Evolutionary conservation across 2,113 vertebrate species (phyloP), one percentile per base, ranked within the genome.

Genomic region (Pseudorectes ferrugineus): DNA sequence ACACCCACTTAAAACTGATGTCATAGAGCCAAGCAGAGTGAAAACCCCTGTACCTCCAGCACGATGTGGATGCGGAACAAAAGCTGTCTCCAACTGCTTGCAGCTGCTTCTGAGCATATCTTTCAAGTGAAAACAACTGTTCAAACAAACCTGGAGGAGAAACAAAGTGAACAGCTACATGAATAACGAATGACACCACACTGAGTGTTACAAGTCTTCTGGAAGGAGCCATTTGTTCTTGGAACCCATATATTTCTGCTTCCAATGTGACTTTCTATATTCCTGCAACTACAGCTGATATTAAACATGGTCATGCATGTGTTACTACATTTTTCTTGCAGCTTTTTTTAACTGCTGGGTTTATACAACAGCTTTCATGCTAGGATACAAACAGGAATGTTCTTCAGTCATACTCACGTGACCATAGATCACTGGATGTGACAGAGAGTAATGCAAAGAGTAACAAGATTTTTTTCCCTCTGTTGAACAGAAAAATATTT

Each of bases 101-200:
- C 52, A 85, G 71, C n/a, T 89, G 91, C 93, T 95, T 95, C 72
- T 88, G 93, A 97, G 91, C 63, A 71, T 83, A 92, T 88, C 70
- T 92, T 96, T 95, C 94, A 94, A 96, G 94, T 95, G 95, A 96
- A 97, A 97, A 97, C 95, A 96, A 96, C 89, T 96, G 85, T 95
- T 97, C 87, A 95, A 97, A 96, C 82, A 97, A 97, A 96, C 85
- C 87, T 94, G 43, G 79, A 96, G 81, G 84, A 96, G 89, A 90
- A 97, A 97, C 65, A 85, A 96, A 97, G 89, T 91, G 79, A 96
- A 68, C 81, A 97, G 92, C 59, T 79, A 71, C 96, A 95, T 96
- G 88, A 97, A 97, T 97, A 96, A 97, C 79, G 36, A 93, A 97
- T 96, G 59, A 65, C 42, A 82, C 24, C 52, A 55, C 89, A 72